A percentile compares a stretch with the other conserved stretches of the same genome.
phyloP scores from a whole-genome alignment of 2,113 vertebrate genomes.

The Austrofundulus limnaeus region DNA sequence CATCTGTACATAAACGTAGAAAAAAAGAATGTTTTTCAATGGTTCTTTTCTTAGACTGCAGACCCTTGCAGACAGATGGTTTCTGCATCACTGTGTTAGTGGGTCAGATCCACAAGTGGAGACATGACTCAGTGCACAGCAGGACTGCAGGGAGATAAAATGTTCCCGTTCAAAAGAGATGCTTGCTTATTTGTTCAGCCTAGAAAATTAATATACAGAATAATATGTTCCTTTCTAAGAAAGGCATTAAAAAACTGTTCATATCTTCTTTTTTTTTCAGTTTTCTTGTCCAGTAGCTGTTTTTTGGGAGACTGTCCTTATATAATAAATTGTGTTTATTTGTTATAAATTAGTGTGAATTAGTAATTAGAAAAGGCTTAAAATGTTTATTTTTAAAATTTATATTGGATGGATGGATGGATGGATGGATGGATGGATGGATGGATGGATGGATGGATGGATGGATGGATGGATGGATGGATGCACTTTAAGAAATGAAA shows the following conservation, averaged over 20 bases:
- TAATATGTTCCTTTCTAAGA: background rate
- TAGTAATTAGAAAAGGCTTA: background rate
- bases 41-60: slow-evolving; percentile 18
- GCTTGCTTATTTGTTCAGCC: background rate
- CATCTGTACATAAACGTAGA: slow-evolving; percentile 3
- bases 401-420: too few species aligned
- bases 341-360: background rate
- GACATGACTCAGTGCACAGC: background rate
- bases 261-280: background rate
- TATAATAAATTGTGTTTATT: background rate
- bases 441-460: too few species aligned
- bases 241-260: background rate
- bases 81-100: slow-evolving; percentile 12
- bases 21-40: background rate
- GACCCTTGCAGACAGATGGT: background rate
- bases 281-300: too few species aligned
- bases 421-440: too few species aligned
- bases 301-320: background rate
- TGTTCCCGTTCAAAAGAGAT: background rate
- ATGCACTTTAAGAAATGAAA: too few species aligned
- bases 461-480: too few species aligned
- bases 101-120: slow-evolving; percentile 19
- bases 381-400: background rate
- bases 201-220: slow-evolving; percentile 9
- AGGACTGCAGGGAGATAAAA: background rate